Base-by-base conservation (phyloP, 2,888 invertebrate genomes). In the Meliscaeva auricollis region DNA sequence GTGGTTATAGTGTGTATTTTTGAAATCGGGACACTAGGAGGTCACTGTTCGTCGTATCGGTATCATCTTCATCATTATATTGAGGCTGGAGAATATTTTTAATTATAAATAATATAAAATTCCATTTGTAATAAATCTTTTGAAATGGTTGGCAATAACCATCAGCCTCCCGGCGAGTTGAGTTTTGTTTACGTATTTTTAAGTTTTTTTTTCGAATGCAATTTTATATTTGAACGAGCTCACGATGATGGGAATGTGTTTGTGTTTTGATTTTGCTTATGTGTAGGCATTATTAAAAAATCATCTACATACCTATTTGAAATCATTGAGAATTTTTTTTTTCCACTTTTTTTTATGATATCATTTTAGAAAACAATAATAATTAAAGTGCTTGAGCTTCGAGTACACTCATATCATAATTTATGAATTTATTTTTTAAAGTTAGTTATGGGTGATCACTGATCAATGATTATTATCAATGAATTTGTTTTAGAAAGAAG, bases 21-120 rank as follows among this genome's bases (percentile, higher is more conserved):
- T 69, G 62, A 83, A 83, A 78, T 73, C 46, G 83, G 69, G 83
- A 83, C 79, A 79, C 79, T 83, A 78, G 83, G 83, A 83, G 83
- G 83, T 78, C 83, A 84, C 56, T 6, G 8, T 13, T 6, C 35
- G 35, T 35, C 13, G 38, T 38, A 13, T 9, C 38, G 13, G 26
- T 32, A 17, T 58, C 35, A 58, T 56, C 15, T 20, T 66, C 66
- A 48, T 32, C 48, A 48, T 56, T 35, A 9, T n/a, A n/a, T 26
- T n/a, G 66, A 70, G 66, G 52, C 74, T 84, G 80, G 83, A 84
- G 50, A 80, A 80, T 80, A 64, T 38, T 38, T 58, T 75, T 84
- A 84, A 75, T 75, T 84, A 66, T 66, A 66, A 84, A 78, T 74
- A 73, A 78, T 69, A 68, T 77, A 41, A 46, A 62, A 60, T 56